phyloP scores from a whole-genome alignment of 2,113 vertebrate species.

The Melospiza melodia region DNA sequence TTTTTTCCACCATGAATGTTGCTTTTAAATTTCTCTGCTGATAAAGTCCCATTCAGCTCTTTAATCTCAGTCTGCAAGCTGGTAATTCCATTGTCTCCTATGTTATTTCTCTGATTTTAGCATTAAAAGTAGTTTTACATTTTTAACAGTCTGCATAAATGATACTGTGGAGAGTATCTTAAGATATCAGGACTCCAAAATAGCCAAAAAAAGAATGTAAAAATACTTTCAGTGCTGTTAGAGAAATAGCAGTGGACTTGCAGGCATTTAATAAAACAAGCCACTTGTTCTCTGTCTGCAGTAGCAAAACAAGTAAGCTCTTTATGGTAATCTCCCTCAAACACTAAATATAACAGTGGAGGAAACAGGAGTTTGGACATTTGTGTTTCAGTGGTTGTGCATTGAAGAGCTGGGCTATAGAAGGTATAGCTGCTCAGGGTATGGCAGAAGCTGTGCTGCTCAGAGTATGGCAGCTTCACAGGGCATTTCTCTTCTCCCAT shows the following conservation, averaged over 20 bases:
- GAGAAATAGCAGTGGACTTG: neutral
- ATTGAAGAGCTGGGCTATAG: neutral
- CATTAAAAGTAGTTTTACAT: neutral
- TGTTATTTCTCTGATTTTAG: neutral
- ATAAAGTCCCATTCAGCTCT: conserved; percentile 6
- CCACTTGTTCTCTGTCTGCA: neutral
- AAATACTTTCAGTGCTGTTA: neutral
- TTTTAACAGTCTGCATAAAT: neutral
- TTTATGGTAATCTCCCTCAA: neutral
- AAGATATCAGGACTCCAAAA: neutral
- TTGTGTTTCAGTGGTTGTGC: neutral
- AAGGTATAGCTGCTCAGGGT: neutral
- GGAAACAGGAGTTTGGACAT: neutral
- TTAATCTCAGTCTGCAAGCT: neutral
- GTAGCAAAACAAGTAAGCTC: neutral
- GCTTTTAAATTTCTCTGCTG: conserved; percentile 11
- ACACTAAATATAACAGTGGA: neutral
- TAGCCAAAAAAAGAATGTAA: neutral
- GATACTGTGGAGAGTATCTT: neutral
- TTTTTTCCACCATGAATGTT: neutral
- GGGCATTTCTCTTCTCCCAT: neutral
- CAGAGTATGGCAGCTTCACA: neutral
- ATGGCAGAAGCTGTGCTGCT: accelerated
- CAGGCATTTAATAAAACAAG: neutral
- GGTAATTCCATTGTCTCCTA: neutral